Base-by-base conservation (phyloP, 2,113 vertebrate species). In the Platichthys stellatus region DNA sequence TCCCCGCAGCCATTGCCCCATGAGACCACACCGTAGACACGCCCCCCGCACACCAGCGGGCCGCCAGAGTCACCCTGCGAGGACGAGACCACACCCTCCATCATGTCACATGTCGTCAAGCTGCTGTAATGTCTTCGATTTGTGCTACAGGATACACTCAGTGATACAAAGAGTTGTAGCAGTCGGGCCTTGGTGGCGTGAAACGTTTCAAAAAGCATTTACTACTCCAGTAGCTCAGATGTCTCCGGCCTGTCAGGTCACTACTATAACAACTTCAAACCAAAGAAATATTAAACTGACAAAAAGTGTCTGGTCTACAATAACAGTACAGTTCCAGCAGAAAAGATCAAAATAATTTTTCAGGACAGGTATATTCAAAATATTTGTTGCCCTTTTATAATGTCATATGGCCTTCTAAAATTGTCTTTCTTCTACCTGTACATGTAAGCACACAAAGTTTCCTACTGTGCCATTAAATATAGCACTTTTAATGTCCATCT, bases 41-140 rank as follows among this genome's bases (percentile, higher is more conserved):
- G 83, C 3, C 94, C 94, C 2, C 91, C 83, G 54, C 94, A 96
- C 60, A 94, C 91, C 79, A 95, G 82, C 0, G 93, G 94, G 0
- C 94, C 94, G 0, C 95, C 94, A 3, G 94, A 94, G 72, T 94
- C 94, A 2, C 94, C 94, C 95, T 95, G 86, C 31, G 76, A 77
- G 51, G 38, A 69, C 47, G 38, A 79, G 67, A 61, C 21, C 59
- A 62, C 64, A 67, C 49, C 45, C 3, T 64, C 20, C 20, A 38
- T 66, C 59, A 74, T 53, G 26, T 72, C 18, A 40, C 28, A 47
- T 62, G 56, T 23, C 35, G 59, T 60, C 24, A 70, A 51, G n/a
- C 7, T 21, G 35, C 45, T 58, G 63, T 54, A 70, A 40, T 31
- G 60, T 53, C 61, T 23, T 60, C n/a, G n/a, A n/a, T 13, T 54